A percentile compares a stretch with the other conserved stretches of the same genome.
phyloP scores from a whole-genome alignment of 2,797 vertebrate genomes.

The Balearica regulorum region DNA sequence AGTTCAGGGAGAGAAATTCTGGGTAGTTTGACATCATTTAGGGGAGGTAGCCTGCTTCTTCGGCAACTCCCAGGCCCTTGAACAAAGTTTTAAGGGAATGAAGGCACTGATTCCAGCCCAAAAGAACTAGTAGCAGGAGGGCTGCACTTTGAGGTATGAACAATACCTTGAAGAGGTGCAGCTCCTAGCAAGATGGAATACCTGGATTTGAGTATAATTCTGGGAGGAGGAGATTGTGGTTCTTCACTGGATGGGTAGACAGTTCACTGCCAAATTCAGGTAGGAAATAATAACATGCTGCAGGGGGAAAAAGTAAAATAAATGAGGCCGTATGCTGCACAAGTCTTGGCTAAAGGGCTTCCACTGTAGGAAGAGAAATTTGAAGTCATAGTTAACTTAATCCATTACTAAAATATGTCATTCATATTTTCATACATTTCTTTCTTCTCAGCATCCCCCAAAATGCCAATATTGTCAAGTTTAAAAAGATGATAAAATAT shows the following conservation, averaged over 20 bases:
- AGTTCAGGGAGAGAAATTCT: not conserved
- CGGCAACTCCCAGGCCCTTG: not conserved
- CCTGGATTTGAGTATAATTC: not conserved
- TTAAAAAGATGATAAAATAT: not conserved
- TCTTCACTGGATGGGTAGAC: not conserved
- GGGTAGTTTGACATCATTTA: not conserved
- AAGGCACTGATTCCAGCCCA: not conserved
- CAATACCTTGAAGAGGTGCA: not conserved
- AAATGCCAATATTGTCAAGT: not conserved
- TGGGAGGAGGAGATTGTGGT: not conserved
- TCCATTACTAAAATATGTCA: not conserved
- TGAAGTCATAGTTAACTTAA: not conserved
- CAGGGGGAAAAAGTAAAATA: not conserved
- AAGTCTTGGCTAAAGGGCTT: not conserved
- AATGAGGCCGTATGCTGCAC: not conserved
- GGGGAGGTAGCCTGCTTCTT: not conserved
- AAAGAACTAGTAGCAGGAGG: not conserved
- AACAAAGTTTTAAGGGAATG: not conserved
- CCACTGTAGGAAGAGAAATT: not conserved
- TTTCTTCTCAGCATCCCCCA: accelerated
- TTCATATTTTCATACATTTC: not conserved
- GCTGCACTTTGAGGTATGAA: not conserved
- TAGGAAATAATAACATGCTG: not conserved
- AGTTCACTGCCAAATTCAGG: not conserved
- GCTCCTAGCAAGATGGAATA: not conserved